Percentiles rank a stretch among this genome's conserved stretches.
phyloP scores from a whole-genome alignment of 1,140 invertebrate genomes.

The Drosophila kurseongensis region DNA sequence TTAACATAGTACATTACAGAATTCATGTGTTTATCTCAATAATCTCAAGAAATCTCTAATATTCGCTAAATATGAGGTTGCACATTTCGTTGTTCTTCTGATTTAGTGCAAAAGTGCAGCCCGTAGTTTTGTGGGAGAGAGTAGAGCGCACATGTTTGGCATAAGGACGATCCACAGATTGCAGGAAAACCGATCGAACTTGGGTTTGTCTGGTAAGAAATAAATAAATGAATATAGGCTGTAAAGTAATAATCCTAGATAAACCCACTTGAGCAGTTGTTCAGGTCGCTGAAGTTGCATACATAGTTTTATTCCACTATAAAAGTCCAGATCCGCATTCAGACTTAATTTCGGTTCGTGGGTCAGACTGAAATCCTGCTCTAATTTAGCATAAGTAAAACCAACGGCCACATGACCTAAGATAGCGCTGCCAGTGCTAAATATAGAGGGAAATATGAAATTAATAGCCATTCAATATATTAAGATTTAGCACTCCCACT shows the following conservation, averaged over 20 bases:
- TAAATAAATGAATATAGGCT: not conserved
- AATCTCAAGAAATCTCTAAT: conserved; percentile 1
- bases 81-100: conserved; percentile 93
- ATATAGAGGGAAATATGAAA: conserved; percentile 19
- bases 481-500: conserved; percentile 52
- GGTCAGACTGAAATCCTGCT: conserved; percentile 89
- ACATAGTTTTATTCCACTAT: conserved; percentile 90
- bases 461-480: not conserved
- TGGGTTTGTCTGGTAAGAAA: conserved; percentile 48
- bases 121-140: conserved; percentile 85
- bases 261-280: conserved; percentile 87
- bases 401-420: conserved; percentile 89
- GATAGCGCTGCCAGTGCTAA: conserved; percentile 89
- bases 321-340: conserved; percentile 92
- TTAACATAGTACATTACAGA: conserved; percentile 24
- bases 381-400: conserved; percentile 89
- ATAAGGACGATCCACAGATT: conserved; percentile 46
- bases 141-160: conserved; percentile 59
- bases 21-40: conserved; percentile 13
- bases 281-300: conserved; percentile 91
- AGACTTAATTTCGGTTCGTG: conserved; percentile 91
- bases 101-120: conserved; percentile 91
- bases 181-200: conserved; percentile 55
- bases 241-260: not conserved
- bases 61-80: conserved; percentile 68